Evolutionary conservation across 2,888 invertebrate genomes (phyloP), one percentile per base, ranked within the genome.

Genomic region (Bursaphelenchus okinawaensis): DNA sequence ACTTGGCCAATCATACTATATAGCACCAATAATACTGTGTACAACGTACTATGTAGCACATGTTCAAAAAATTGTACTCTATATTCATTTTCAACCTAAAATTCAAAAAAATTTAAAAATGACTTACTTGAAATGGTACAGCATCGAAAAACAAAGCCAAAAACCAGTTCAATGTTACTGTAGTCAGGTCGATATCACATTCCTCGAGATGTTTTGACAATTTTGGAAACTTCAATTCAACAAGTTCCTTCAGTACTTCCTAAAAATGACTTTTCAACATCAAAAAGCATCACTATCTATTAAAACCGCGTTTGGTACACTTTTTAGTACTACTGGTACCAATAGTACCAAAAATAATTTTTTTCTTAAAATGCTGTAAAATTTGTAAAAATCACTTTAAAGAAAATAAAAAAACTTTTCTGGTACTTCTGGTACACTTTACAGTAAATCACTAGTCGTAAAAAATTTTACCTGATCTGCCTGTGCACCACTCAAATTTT

Each of bases 161-260:
- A 76, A 86, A 86, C 86, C 86, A 86, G 80, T 86, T 86, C 65
- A 86, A 82, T 9, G 86, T 86, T 60, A 87, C 83, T 4, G 86
- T 85, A 22, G 86, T 84, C 55, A 86, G 78, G 69, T 87, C 86
- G 63, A 86, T 85, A 68, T 86, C 86, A 40, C 85, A 82, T 26
- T 79, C 76, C 64, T 84, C 83, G 56, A 87, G 75, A 73, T 86
- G 86, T 23, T 79, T 76, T 61, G 83, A 78, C 19, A 86, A 82
- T 52, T 77, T 76, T 3, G 86, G 86, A 40, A 85, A 81, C 72
- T 85, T 85, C 57, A 82, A 82, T 50, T 82, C 81, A 55, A 86
- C 78, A n/a, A 87, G 75, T 57, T 86, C 85, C 69, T 84, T 84
- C 12, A 87, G 78, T 4, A 86, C 85, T 69, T 84, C 83, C 69